These are phyloP conservation scores for Tylochromis polylepis DNA, from an alignment of 2,113 vertebrate species.

Conservation along the genomic window DNA sequence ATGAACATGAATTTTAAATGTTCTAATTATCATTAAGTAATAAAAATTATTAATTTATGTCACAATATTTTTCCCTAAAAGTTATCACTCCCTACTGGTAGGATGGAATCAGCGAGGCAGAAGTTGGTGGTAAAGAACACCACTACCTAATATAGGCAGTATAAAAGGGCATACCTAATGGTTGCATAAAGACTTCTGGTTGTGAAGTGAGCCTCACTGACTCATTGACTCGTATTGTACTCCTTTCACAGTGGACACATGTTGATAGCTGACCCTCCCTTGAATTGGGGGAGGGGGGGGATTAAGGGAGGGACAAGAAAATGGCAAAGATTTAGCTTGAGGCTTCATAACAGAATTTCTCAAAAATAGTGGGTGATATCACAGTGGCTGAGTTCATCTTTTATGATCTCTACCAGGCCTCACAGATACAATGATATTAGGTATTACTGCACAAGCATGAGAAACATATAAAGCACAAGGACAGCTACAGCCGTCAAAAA, in stretches of 20 bases:
- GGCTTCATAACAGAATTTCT: not conserved
- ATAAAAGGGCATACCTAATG: not conserved
- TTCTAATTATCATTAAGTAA: not conserved
- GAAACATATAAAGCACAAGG: not conserved
- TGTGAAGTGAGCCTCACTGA: not conserved
- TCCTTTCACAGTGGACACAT: not conserved
- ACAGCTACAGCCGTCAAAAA: not conserved
- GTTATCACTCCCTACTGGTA: not conserved
- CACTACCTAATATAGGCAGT: not conserved
- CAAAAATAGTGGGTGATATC: not conserved
- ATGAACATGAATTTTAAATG: fast-evolving
- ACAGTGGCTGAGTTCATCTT: too few species aligned
- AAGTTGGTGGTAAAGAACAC: not conserved
- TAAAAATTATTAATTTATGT: not conserved
- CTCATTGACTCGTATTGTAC: not conserved
- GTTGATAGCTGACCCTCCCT: not conserved
- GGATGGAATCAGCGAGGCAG: not conserved
- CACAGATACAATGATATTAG: not conserved
- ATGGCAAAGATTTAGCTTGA: not conserved
- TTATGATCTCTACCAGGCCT: not conserved
- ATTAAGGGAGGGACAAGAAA: not conserved
- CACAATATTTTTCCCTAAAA: not conserved
- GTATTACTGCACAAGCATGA: not conserved
- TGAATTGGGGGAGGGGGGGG: not conserved
- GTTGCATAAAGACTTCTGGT: not conserved